Percentiles rank a stretch among this genome's conserved stretches.
These are phyloP conservation scores for Agriotes lineatus DNA, from an alignment of 2,888 invertebrate genomes.

Conservation along the genomic window DNA sequence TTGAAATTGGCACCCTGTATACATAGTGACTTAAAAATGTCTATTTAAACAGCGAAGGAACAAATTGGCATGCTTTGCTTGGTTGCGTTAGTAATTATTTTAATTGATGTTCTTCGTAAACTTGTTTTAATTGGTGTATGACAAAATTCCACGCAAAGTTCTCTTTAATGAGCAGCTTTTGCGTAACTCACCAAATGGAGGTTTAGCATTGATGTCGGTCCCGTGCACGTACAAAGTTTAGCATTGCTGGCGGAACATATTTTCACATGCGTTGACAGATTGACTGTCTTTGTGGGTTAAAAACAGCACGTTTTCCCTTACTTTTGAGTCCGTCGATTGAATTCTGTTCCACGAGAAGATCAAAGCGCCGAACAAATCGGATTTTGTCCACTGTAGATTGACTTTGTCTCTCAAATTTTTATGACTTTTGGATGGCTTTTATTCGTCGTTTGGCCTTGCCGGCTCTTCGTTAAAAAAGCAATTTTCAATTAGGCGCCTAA, in stretches of 20 bases:
- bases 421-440: constrained; percentile 22
- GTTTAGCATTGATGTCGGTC: too few relatives aligned
- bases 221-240: constrained; percentile 8
- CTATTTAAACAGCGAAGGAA: too few relatives aligned
- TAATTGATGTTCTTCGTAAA: too few relatives aligned
- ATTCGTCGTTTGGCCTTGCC: constrained; percentile 10
- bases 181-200: too few relatives aligned
- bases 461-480: constrained; percentile 20
- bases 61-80: too few relatives aligned
- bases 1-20: too few relatives aligned
- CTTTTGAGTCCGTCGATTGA: constrained; percentile 33
- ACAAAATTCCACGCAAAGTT: too few relatives aligned
- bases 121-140: too few relatives aligned
- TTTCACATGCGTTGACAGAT: constrained; percentile 31
- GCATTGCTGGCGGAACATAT: constrained; percentile 20
- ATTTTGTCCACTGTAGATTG: constrained; percentile 41
- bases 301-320: constrained; percentile 26
- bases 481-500: constrained; percentile 26
- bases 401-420: constrained; percentile 35
- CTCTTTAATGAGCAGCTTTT: too few relatives aligned
- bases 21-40: too few relatives aligned
- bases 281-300: constrained; percentile 35
- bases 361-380: constrained; percentile 35
- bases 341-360: constrained; percentile 36
- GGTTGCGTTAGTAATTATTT: too few relatives aligned